Conservation (phyloP, 2,888 invertebrate genomes). For the Caenorhabditis zanzibari region DNA sequence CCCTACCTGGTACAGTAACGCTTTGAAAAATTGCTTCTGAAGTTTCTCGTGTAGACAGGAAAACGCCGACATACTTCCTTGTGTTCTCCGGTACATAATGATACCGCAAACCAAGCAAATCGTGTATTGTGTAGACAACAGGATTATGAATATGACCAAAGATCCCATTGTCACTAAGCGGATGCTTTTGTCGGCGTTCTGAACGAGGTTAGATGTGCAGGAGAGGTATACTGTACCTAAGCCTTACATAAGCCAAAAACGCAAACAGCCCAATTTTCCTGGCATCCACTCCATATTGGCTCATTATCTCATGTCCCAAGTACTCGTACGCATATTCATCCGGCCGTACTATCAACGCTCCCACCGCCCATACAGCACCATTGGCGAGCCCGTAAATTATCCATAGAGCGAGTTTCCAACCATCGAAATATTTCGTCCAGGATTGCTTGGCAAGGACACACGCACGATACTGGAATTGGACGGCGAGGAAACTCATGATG, state of each 20-base stretch:
- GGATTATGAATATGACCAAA: background rate
- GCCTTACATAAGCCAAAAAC: slow-evolving; percentile 12
- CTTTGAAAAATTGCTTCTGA: slow-evolving; percentile 8
- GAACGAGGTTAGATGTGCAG: background rate
- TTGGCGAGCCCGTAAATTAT: background rate
- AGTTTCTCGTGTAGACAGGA: slow-evolving; percentile 7
- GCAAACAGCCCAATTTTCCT: background rate
- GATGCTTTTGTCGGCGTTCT: background rate
- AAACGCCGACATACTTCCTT: background rate
- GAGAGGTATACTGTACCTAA: too few relatives aligned
- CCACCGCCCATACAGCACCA: slow-evolving; percentile 15
- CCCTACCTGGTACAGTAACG: slow-evolving; percentile 5
- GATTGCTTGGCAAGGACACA: background rate
- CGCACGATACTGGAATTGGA: slow-evolving; percentile 20
- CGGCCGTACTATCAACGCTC: background rate
- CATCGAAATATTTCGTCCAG: slow-evolving; percentile 12
- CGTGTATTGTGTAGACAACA: background rate
- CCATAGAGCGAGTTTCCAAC: slow-evolving; percentile 25
- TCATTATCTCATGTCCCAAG: slow-evolving; percentile 25
- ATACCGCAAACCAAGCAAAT: slow-evolving; percentile 8
- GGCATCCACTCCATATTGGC: slow-evolving; percentile 22
- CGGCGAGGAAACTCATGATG: background rate
- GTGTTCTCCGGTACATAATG: slow-evolving; percentile 9
- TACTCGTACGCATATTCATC: slow-evolving; percentile 11
- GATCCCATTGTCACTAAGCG: slow-evolving; percentile 7